Percentiles rank a stretch among this genome's conserved stretches.
Conservation (phyloP, 2,797 vertebrate genomes). For the Spinus olivaceus region DNA sequence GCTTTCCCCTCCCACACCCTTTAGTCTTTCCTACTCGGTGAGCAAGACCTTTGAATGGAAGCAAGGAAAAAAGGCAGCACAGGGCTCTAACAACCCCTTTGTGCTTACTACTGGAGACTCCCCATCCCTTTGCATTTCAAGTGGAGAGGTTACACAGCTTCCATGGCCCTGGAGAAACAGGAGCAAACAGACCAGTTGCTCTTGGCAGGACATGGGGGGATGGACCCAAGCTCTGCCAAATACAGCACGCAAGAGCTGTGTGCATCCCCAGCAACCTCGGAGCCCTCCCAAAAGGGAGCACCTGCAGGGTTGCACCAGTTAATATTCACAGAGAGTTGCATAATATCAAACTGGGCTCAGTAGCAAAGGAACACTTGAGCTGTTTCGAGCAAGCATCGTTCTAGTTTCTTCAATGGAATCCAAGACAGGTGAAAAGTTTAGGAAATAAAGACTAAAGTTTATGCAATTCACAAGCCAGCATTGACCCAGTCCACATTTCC, state of each 20-base stretch:
- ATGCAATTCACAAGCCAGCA: neutral
- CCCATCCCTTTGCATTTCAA: neutral
- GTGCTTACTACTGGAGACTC: neutral
- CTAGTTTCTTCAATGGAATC: neutral
- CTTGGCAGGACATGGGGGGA: neutral
- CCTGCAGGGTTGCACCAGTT: neutral
- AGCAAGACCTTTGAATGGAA: neutral
- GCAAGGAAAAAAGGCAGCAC: neutral
- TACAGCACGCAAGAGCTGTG: neutral
- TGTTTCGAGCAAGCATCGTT: neutral
- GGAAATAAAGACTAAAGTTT: neutral
- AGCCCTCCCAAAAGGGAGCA: neutral
- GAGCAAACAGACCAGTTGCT: neutral
- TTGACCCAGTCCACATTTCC: neutral
- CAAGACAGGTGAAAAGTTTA: neutral
- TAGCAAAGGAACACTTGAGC: neutral
- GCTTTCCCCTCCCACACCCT: rapidly evolving
- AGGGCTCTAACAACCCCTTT: neutral
- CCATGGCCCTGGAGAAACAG: neutral
- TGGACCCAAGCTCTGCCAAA: neutral
- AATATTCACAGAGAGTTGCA: neutral
- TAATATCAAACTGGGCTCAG: neutral
- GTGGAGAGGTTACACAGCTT: neutral
- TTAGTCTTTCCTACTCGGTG: neutral
- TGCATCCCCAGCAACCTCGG: neutral